A percentile compares a stretch with the other conserved stretches of the same genome.
Evolutionary conservation across 23 tunicate species (phyloP).

Genomic region (Styela clava): DNA sequence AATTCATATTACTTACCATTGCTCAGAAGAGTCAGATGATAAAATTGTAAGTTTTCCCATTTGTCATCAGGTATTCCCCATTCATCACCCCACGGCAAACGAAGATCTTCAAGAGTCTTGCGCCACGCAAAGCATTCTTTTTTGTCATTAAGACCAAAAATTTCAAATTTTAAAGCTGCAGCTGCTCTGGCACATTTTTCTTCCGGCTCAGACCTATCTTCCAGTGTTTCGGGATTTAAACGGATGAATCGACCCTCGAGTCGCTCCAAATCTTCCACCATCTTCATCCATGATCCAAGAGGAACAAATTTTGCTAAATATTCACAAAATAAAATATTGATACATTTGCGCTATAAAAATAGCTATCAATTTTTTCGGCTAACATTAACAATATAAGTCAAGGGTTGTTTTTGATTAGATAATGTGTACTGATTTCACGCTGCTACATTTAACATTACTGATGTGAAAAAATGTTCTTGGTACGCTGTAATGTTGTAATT

Average conservation of each 20-base stretch:
- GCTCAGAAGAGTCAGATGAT: neutral
- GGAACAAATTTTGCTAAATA: constrained; percentile 5
- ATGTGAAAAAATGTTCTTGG: no score
- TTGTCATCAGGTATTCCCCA: neutral
- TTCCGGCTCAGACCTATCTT: neutral
- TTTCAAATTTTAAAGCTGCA: neutral
- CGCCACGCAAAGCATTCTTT: neutral
- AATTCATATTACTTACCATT: neutral
- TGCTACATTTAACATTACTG: no score
- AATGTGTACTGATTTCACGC: no score
- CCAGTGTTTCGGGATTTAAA: neutral
- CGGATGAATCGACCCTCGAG: neutral
- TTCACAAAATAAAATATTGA: no score
- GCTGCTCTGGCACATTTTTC: constrained; percentile 13
- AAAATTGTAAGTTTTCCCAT: neutral
- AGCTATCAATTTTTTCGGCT: no score
- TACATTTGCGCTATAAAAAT: no score
- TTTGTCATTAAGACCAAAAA: neutral
- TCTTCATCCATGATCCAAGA: neutral
- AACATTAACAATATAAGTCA: no score
- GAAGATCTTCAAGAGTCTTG: neutral
- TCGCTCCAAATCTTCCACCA: neutral
- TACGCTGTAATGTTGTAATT: no score
- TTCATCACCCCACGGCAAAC: neutral
- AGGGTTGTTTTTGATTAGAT: no score